Percentiles rank a stretch among this genome's conserved stretches.
Conservation (phyloP, 1,140 invertebrate species). For the Bombus affinis region DNA sequence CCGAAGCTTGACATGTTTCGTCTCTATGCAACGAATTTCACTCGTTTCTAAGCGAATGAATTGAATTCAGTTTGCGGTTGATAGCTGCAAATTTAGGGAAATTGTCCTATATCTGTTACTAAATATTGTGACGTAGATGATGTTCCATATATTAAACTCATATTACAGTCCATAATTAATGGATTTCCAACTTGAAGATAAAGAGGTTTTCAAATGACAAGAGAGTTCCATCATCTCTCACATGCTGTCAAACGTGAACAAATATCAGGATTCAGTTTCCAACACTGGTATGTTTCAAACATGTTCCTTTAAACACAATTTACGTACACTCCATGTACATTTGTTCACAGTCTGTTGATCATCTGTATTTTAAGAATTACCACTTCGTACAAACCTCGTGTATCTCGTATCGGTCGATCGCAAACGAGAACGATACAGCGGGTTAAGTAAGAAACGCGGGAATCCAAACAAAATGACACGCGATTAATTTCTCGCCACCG, state of each 20-base stretch:
- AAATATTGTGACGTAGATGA: not conserved
- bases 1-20: not conserved
- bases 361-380: no score
- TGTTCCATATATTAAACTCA: no score
- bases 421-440: no score
- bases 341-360: no score
- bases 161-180: no score
- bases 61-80: no score
- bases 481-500: not conserved
- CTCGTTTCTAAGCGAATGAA: no score
- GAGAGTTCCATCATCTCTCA: no score
- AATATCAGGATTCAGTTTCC: no score
- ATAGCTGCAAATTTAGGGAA: no score
- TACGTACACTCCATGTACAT: not conserved
- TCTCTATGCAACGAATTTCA: not conserved
- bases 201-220: not conserved
- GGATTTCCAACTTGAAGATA: not conserved
- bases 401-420: no score
- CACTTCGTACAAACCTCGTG: no score
- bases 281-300: not conserved
- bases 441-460: constrained; percentile 2
- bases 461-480: not conserved
- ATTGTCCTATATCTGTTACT: not conserved
- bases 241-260: not conserved
- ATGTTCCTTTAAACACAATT: not conserved